Evolutionary conservation across 2,888 invertebrate species (phyloP), one percentile per base, ranked within the genome.

Genomic region (Pyrocoelia pectoralis): DNA sequence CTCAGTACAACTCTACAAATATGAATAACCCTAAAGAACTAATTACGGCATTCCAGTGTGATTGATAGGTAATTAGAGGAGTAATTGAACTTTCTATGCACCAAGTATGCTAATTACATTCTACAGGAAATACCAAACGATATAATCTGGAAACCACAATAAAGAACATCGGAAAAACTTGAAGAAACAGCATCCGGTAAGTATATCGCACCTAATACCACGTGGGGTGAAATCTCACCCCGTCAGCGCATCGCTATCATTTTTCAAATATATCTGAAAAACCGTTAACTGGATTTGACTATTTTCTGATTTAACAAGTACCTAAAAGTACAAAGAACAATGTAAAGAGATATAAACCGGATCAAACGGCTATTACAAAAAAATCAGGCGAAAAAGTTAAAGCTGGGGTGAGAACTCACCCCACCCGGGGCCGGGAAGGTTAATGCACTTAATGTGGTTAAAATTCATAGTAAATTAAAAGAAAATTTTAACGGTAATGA

Each of bases 131-230:
- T 24, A 24, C 24, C 3, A 24, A 24, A 24, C 8, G 24, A 24
- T 5, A 8, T 24, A 24, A 24, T 24, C 24, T 24, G 24, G 33
- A 33, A 33, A 33, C 33, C 33, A 33, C n/a, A 33, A 8, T 8
- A 33, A 33, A 33, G n/a, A n/a, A 33, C 8, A 33, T 33, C n/a
- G 2, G 33, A 33, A n/a, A 33, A 33, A 10, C 9, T 33, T n/a
- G 33, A 33, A 2, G 10, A 33, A n/a, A 33, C 33, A 33, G 33
- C n/a, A 33, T 33, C 33, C 33, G 33, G n/a, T 33, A 33, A 8
- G n/a, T 33, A 33, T 33, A 33, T 33, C 33, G 33, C 33, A 33
- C 33, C 33, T 33, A 33, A 33, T 33, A 33, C 33, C 33, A 33
- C 33, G 10, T 33, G 33, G 33, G 33, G 33, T 33, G 33, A 33